Evolutionary conservation across 2,113 vertebrate species (phyloP), one percentile per base, ranked within the genome.

Genomic region (Pterocles orientalis): DNA sequence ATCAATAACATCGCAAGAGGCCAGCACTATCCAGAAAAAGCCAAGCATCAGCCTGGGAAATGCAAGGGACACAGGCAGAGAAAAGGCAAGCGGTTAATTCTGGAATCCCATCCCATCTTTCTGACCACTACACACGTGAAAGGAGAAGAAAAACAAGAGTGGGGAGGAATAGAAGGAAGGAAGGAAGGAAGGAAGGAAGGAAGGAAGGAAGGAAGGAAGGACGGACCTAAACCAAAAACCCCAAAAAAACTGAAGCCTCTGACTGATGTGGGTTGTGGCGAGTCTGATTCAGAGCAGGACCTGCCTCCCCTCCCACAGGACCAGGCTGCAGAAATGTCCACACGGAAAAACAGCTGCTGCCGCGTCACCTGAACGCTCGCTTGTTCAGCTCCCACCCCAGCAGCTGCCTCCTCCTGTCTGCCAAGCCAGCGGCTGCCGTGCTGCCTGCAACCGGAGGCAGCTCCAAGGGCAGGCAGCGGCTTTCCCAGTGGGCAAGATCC

Each of bases 251-350:
- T 43, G 66, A 71, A 24, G 62, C 58, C 53, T 82, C 65, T 4
- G 14, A 89, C 39, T 92, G 66, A 90, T 86, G 91, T 73, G 91
- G 87, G 62, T 45, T 85, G 93, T 92, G 90, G 93, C 18, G 4
- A 83, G 86, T 8, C 51, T 96, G 95, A 92, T 50, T 96, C 86
- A 69, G 61, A 91, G 87, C 61, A 88, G 95, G 85, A 85, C 58
- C 33, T 36, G 84, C 47, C 51, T 91, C 54, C 93, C 66, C 72
- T 79, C 91, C 84, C 28, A 3, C 78, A 65, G 82, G 53, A 91
- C 70, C 15, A 1, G 31, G 91, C 64, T 86, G 51, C 90, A 2
- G 70, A 43, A 39, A 82, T 29, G 66, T 90, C 92, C 54, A 13
- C 3, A 3, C 0, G 3, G 78, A 85, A 71, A 72, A 76, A 85